phyloP scores from a whole-genome alignment of 2,113 vertebrate species.

The Rhipidura dahli region DNA sequence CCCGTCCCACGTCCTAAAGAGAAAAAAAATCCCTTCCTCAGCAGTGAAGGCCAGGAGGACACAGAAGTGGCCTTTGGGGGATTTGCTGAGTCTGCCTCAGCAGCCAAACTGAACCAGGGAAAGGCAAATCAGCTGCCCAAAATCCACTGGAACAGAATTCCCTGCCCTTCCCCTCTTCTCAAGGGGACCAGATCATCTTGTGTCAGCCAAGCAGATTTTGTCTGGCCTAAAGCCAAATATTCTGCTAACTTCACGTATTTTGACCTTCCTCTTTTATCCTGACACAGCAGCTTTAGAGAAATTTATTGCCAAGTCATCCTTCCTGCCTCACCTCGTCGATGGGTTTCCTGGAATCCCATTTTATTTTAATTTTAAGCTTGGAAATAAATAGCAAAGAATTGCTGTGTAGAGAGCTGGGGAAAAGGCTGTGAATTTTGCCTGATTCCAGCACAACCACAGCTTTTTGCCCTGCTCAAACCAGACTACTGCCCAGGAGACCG shows the following conservation, averaged over 20 bases:
- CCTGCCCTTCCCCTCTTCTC: neutral
- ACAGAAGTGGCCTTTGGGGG: neutral
- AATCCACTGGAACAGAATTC: neutral
- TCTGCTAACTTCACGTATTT: rapidly evolving
- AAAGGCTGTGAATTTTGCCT: neutral
- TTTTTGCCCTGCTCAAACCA: neutral
- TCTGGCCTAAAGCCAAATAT: neutral
- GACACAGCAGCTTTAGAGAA: neutral
- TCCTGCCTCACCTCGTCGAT: neutral
- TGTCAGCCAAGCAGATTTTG: neutral
- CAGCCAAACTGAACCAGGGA: neutral
- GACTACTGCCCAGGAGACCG: rapidly evolving
- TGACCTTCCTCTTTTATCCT: neutral
- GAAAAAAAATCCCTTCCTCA: neutral
- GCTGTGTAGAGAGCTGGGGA: neutral
- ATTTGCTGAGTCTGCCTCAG: neutral
- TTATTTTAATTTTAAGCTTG: neutral
- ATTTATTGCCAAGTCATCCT: neutral
- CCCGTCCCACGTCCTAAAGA: rapidly evolving
- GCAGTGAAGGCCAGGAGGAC: rapidly evolving
- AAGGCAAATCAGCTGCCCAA: neutral
- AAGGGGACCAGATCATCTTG: neutral
- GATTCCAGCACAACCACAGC: neutral
- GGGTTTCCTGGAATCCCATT: neutral
- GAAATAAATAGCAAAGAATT: neutral